Evolutionary conservation across 2,888 invertebrate genomes (phyloP), one percentile per base, ranked within the genome.

Genomic region (Dusona sp.): DNA sequence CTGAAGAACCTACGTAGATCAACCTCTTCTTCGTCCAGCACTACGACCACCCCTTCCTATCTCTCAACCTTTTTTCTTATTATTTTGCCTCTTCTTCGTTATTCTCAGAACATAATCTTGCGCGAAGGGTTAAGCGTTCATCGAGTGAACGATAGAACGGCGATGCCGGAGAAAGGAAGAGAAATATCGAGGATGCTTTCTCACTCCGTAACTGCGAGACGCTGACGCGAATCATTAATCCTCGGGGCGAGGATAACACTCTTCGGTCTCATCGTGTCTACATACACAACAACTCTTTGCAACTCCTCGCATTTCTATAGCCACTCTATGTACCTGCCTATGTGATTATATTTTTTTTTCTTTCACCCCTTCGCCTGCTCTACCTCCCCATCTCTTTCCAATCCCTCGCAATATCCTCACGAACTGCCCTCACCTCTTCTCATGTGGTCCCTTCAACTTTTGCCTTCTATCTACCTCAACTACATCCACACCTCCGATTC

Each of bases 181-280:
- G 88, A 90, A 90, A 89, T 90, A 89, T 89, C 87, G 89, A 88
- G 89, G 90, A 89, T 88, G 89, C 88, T 90, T 90, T 90, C 90
- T 87, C 90, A 89, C 87, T 89, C 88, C 88, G 88, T 90, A 73
- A 86, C 82, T 83, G 88, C 90, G 89, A 90, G 89, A 89, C 88
- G 91, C 89, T 86, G 90, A 91, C 89, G 90, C 91, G 91, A 91
- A 90, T 91, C 91, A 92, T 92, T 92, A 92, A 91, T 90, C 89
- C 90, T 90, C 85, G 85, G 86, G 85, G 85, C 87, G 88, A 64
- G 86, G 86, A 79, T 79, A 82, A 74, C 64, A 65, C 73, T 72
- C 72, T 73, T 29, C 45, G 57, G 65, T 75, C 64, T 48, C 70
- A 70, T 45, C 72, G 42, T 72, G 42, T 73, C 42, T 42, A 79